Conservation (phyloP, 2,888 invertebrate genomes). For the Poecilobothrus nobilitatus region DNA sequence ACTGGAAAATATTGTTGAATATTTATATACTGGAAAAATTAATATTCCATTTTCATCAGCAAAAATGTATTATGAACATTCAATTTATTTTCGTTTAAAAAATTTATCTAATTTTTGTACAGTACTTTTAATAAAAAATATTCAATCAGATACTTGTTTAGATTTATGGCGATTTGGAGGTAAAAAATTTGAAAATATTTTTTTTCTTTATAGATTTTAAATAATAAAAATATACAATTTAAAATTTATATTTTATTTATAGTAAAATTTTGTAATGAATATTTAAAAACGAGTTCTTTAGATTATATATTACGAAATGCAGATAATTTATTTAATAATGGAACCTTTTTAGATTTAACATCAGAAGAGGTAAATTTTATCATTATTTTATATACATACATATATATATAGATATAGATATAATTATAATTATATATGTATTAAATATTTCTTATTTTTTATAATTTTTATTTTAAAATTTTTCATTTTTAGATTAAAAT, state of each 20-base stretch:
- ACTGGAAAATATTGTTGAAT: conserved; percentile 11
- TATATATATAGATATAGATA: too few relatives aligned
- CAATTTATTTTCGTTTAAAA: conserved; percentile 11
- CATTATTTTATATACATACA: too few relatives aligned
- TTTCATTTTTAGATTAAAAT: neutral
- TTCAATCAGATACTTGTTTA: neutral
- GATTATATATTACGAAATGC: conserved; percentile 8
- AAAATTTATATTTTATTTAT: conserved; percentile 4
- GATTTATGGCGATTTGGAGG: conserved; percentile 10
- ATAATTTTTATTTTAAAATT: too few relatives aligned
- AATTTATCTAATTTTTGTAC: conserved; percentile 10
- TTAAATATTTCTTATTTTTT: too few relatives aligned
- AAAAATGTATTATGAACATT: conserved; percentile 11
- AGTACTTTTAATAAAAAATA: conserved; percentile 1
- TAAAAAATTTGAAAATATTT: neutral
- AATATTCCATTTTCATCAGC: conserved; percentile 2
- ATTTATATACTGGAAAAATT: conserved; percentile 10
- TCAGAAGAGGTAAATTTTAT: neutral
- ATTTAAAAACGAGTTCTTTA: neutral
- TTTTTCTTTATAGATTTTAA: too few relatives aligned
- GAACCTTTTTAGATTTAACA: neutral
- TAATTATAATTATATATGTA: too few relatives aligned
- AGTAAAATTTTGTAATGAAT: conserved; percentile 5
- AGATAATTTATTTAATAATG: neutral
- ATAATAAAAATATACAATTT: neutral